Evolutionary conservation across 2,113 vertebrate species (phyloP).

Genomic region (Brachypteracias leptosomus): DNA sequence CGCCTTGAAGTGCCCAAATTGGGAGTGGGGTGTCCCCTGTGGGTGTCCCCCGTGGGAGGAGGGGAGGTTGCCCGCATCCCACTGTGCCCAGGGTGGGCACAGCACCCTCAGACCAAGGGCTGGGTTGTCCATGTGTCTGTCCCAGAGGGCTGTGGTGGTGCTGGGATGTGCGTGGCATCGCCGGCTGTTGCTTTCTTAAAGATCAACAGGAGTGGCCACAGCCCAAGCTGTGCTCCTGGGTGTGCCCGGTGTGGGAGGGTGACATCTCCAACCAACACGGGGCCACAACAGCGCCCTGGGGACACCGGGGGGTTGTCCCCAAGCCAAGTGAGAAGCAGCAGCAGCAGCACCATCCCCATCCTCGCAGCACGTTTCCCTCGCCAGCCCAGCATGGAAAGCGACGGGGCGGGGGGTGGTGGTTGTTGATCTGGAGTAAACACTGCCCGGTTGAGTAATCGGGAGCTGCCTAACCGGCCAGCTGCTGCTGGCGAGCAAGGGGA

Average conservation of each 20-base stretch:
- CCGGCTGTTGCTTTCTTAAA: neutral
- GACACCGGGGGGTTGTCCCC: neutral
- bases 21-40: rapidly evolving
- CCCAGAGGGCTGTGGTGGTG: neutral
- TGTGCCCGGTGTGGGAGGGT: neutral
- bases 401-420: neutral
- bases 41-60: neutral
- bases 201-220: neutral
- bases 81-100: rapidly evolving
- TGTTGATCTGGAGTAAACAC: conserved; percentile 63
- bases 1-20: neutral
- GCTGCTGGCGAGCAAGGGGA: conserved; percentile 20
- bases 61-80: rapidly evolving
- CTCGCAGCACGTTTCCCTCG: neutral
- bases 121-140: rapidly evolving
- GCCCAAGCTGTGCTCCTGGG: neutral
- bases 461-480: conserved; percentile 57
- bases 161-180: rapidly evolving
- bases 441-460: conserved; percentile 55
- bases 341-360: neutral
- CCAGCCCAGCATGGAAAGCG: neutral
- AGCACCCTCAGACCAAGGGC: neutral
- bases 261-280: neutral
- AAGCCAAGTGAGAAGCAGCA: neutral
- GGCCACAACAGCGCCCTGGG: neutral